Evolutionary conservation across 2,888 invertebrate species (phyloP).

Genomic region (Mechanitis messenoides): DNA sequence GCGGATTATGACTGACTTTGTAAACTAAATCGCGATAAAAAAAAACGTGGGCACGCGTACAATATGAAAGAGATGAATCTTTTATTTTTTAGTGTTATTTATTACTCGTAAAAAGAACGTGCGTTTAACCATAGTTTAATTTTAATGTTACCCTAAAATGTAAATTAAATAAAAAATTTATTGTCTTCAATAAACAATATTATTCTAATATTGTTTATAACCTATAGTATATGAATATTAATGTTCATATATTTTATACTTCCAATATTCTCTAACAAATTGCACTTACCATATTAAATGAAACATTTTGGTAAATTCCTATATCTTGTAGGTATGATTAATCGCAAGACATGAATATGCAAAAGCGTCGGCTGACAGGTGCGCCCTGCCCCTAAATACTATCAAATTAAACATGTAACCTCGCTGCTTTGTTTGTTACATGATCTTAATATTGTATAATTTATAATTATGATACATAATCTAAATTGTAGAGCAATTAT

Average conservation of each 20-base stretch:
- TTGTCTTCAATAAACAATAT: too few relatives aligned
- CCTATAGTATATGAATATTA: background rate
- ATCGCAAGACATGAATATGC: slow-evolving; percentile 72
- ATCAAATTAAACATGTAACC: slow-evolving; percentile 65
- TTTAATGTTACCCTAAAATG: too few relatives aligned
- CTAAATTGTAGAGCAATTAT: background rate
- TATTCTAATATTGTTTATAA: too few relatives aligned
- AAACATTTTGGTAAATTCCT: slow-evolving; percentile 24
- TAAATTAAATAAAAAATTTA: too few relatives aligned
- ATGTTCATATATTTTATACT: slow-evolving; percentile 19
- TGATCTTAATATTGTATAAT: background rate
- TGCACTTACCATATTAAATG: slow-evolving; percentile 38
- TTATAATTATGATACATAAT: too few relatives aligned
- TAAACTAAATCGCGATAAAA: slow-evolving; percentile 40
- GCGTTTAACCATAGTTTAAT: background rate
- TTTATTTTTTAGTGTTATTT: slow-evolving; percentile 33
- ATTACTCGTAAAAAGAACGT: slow-evolving; percentile 8
- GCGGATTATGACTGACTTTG: slow-evolving; percentile 32
- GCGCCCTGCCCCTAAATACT: slow-evolving; percentile 65
- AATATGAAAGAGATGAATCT: slow-evolving; percentile 26
- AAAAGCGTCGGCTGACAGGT: slow-evolving; percentile 66
- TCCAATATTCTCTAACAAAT: slow-evolving; percentile 36
- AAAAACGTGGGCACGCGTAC: slow-evolving; percentile 64
- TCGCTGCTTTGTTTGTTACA: slow-evolving; percentile 7
- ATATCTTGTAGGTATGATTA: slow-evolving; percentile 57